Conservation (phyloP, 2,888 invertebrate species). For the Phaonia tiefii region DNA sequence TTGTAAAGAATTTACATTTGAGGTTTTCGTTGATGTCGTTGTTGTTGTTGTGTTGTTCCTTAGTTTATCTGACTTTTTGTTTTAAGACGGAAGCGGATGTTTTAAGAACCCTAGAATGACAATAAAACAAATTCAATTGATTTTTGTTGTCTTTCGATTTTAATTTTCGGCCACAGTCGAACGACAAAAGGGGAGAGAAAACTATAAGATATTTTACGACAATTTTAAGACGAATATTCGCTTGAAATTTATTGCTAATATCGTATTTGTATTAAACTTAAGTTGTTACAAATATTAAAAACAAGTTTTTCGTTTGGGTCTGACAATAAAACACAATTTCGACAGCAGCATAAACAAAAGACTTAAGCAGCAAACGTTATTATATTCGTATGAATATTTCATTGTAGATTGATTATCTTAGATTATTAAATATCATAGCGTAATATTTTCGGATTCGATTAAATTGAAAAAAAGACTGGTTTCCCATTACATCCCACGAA, state of each 20-base stretch:
- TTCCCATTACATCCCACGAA: too few species aligned
- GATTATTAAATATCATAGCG: too few species aligned
- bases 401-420: conserved; percentile 2
- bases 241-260: too few species aligned
- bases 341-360: conserved; percentile 19
- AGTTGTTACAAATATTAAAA: too few species aligned
- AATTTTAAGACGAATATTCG: too few species aligned
- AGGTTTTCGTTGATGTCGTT: not conserved
- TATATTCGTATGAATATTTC: not conserved
- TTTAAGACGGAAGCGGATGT: conserved; percentile 38
- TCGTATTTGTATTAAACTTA: too few species aligned
- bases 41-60: conserved; percentile 1
- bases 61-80: conserved; percentile 5
- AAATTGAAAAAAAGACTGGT: too few species aligned
- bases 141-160: conserved; percentile 8
- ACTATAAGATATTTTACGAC: not conserved
- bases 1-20: conserved; percentile 39
- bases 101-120: conserved; percentile 20
- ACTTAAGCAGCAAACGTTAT: conserved; percentile 30
- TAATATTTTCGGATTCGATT: too few species aligned
- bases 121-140: conserved; percentile 35
- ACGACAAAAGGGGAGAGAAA: not conserved
- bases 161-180: not conserved
- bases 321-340: conserved; percentile 7
- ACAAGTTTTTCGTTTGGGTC: not conserved